These are phyloP conservation scores for Cephus nigrinus DNA, from an alignment of 2,888 invertebrate species.

Conservation along the genomic window DNA sequence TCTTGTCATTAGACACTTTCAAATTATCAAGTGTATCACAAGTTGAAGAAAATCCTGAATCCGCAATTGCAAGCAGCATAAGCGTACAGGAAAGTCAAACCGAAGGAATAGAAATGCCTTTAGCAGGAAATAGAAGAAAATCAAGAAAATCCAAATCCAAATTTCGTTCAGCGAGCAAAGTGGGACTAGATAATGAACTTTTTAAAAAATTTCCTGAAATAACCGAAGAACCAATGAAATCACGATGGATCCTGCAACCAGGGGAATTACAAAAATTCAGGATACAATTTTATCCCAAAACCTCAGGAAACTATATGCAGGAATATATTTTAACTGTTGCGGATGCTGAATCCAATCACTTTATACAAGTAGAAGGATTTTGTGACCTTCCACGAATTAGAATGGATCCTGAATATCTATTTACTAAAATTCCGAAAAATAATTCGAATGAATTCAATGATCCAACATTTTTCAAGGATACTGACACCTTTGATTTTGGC, in stretches of 20 bases:
- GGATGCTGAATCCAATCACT: constrained; percentile 31
- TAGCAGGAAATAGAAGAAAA: background rate
- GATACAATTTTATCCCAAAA: constrained; percentile 44
- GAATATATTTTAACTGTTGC: constrained; percentile 39
- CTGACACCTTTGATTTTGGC: constrained; percentile 48
- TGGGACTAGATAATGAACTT: background rate
- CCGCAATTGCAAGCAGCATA: background rate
- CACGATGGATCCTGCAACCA: constrained; percentile 46
- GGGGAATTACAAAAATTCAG: constrained; percentile 42
- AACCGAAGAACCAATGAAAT: constrained; percentile 34
- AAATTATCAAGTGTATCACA: background rate
- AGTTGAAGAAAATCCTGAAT: background rate
- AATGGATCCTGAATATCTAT: constrained; percentile 44
- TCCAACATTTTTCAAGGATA: constrained; percentile 47
- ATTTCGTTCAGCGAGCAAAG: background rate
- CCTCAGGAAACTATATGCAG: constrained; percentile 35
- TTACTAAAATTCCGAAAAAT: constrained; percentile 33
- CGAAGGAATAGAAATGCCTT: background rate
- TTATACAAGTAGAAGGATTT: constrained; percentile 41
- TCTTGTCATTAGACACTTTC: background rate
- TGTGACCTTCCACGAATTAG: constrained; percentile 48
- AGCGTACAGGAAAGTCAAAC: background rate
- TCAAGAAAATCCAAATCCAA: background rate
- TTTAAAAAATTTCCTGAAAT: background rate
- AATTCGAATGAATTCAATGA: constrained; percentile 35